Base-by-base conservation (phyloP, 2,113 vertebrate genomes). In the Rostratula benghalensis region DNA sequence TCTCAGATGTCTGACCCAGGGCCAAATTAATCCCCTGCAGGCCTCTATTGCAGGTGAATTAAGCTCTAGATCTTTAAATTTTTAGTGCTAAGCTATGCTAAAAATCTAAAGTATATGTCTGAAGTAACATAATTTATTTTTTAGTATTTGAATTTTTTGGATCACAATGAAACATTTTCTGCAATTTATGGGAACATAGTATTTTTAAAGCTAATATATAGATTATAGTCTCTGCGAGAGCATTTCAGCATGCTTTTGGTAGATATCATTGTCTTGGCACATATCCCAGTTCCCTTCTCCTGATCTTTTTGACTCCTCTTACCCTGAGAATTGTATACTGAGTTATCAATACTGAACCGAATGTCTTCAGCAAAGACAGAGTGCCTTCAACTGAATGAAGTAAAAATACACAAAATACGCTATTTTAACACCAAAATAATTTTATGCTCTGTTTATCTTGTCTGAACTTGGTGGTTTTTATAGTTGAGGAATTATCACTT, bases 1-100 rank as follows among this genome's bases (percentile, higher is more conserved):
- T 96, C 96, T 83, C 70, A 69, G 64, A 86, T 95, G 85, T 73
- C 76, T 89, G 91, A 84, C 53, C 22, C n/a, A 85, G 63, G 33
- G 35, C 33, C 75, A 94, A 76, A 71, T 86, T 65, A 67, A 82
- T 93, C 33, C 21, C 79, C 28, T 33, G 3, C 41, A 45, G 76
- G 31, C 39, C 71, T 73, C 65, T 94, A 78, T 7, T 37, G 28
- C 31, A 67, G 50, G 57, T 60, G 13, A 88, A 75, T 89, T 91
- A 79, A 81, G 24, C 30, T 81, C 23, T 85, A 89, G 51, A 39
- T 77, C 78, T 93, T 88, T 46, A 59, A 67, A 69, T 59, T 69
- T 92, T 96, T 90, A 65, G 18, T 73, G 35, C 35, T 51, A 93
- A 84, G 15, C 75, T 87, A 46, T 69, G 24, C 41, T 92, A 87